Conservation (phyloP, 2,113 vertebrate species). For the Perca fluviatilis region DNA sequence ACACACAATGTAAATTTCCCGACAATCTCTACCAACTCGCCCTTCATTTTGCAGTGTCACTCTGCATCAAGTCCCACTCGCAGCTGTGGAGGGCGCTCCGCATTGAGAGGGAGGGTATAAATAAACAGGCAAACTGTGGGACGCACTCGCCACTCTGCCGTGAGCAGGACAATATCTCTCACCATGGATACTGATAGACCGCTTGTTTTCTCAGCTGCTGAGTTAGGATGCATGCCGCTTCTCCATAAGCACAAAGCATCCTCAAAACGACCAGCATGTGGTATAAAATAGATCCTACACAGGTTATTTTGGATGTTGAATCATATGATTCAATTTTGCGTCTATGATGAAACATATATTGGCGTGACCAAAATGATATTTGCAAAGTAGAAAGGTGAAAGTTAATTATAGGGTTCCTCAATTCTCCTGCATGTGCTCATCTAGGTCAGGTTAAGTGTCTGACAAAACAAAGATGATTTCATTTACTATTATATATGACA, state of each 20-base stretch:
- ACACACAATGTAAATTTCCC: constrained; percentile 5
- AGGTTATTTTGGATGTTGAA: not conserved
- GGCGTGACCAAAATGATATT: not conserved
- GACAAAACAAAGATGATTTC: no score
- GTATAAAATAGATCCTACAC: not conserved
- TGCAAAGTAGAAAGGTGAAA: not conserved
- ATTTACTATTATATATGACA: no score
- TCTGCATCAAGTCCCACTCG: constrained; percentile 52
- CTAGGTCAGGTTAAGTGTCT: not conserved
- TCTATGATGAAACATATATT: not conserved
- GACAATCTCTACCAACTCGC: constrained; percentile 1
- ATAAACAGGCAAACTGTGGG: constrained; percentile 55
- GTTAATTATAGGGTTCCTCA: not conserved
- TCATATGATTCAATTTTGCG: not conserved
- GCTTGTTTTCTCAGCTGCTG: not conserved
- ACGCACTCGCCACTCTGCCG: constrained; percentile 12
- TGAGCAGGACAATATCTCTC: constrained; percentile 30
- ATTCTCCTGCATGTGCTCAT: not conserved
- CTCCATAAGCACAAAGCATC: not conserved
- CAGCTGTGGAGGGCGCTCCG: constrained; percentile 31
- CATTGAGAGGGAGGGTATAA: constrained; percentile 43
- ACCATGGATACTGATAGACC: constrained; percentile 4
- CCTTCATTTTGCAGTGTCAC: constrained; percentile 55
- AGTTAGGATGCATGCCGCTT: not conserved
- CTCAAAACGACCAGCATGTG: not conserved